A percentile compares a stretch with the other conserved stretches of the same genome.
Conservation (phyloP, 2,797 vertebrate species). For the Galaxias olidus region DNA sequence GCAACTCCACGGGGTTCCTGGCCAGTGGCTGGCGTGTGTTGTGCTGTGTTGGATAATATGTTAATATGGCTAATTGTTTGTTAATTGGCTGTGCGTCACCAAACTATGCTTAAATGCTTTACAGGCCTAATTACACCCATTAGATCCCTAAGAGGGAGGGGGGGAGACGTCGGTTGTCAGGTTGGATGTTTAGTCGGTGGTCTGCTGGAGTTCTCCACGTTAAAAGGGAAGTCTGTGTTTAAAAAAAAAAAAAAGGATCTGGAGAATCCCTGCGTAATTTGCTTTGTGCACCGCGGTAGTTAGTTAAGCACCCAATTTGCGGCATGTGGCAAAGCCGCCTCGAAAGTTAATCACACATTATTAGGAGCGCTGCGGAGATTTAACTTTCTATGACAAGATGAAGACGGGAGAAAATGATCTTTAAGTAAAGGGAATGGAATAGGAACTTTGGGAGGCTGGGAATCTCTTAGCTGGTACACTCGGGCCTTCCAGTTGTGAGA, state of each 20-base stretch:
- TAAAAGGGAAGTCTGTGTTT: slow-evolving; percentile 21
- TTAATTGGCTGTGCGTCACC: slow-evolving; percentile 73
- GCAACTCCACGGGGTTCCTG: slow-evolving; percentile 49
- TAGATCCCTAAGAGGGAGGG: slow-evolving; percentile 27
- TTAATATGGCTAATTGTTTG: slow-evolving; percentile 76
- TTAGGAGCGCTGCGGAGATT: slow-evolving; percentile 63
- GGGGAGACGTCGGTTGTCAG: slow-evolving; percentile 54
- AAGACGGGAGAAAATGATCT: slow-evolving; percentile 54
- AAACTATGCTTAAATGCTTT: slow-evolving; percentile 68
- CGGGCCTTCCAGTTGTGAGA: too few species aligned
- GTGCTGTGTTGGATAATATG: slow-evolving; percentile 53
- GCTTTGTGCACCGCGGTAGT: slow-evolving; percentile 51
- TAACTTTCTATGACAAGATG: slow-evolving; percentile 56
- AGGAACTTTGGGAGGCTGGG: slow-evolving; percentile 21
- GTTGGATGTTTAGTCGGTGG: slow-evolving; percentile 54
- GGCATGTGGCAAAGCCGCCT: slow-evolving; percentile 51
- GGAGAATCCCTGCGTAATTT: slow-evolving; percentile 40
- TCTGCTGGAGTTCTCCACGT: slow-evolving; percentile 59
- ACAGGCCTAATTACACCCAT: slow-evolving; percentile 63
- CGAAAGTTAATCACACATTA: slow-evolving; percentile 71
- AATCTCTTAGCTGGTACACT: slow-evolving; percentile 25
- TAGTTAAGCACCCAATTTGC: slow-evolving; percentile 64
- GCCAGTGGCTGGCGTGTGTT: slow-evolving; percentile 47
- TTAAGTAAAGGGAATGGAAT: slow-evolving; percentile 33
- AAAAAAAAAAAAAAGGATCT: background rate